Conservation (phyloP, 2,888 invertebrate species). For the Tipula unca region DNA sequence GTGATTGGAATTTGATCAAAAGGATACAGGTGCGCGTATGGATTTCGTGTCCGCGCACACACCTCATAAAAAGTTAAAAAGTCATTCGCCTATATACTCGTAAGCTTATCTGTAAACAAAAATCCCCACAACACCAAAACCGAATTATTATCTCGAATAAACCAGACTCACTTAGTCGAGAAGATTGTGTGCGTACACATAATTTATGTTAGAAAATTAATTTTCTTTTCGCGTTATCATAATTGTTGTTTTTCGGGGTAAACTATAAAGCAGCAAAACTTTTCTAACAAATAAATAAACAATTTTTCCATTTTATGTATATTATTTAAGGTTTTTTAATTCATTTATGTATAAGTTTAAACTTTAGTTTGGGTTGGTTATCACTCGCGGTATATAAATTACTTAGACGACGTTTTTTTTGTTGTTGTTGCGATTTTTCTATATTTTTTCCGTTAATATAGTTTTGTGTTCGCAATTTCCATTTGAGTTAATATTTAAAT, state of each 20-base stretch:
- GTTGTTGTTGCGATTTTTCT: neutral
- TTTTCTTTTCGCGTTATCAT: neutral
- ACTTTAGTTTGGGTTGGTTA: slow-evolving; percentile 1
- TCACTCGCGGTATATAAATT: slow-evolving; percentile 1
- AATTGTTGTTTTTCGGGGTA: neutral
- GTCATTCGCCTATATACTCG: too few species aligned
- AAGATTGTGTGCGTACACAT: too few species aligned
- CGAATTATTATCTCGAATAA: neutral
- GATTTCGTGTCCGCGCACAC: too few species aligned
- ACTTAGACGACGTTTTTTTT: neutral
- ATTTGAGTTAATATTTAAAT: neutral
- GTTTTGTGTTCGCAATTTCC: neutral
- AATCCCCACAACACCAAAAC: neutral
- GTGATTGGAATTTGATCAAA: too few species aligned
- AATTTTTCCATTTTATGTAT: neutral
- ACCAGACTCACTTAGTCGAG: too few species aligned
- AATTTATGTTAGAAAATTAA: slow-evolving; percentile 8
- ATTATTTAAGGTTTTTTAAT: too few species aligned
- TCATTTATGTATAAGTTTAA: neutral
- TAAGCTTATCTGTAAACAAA: too few species aligned
- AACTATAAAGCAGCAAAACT: neutral
- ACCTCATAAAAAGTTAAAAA: too few species aligned
- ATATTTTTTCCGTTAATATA: neutral
- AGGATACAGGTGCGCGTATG: too few species aligned
- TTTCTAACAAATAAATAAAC: neutral